phyloP scores from a whole-genome alignment of 2,797 vertebrate genomes.

The Acanthurus tractus region DNA sequence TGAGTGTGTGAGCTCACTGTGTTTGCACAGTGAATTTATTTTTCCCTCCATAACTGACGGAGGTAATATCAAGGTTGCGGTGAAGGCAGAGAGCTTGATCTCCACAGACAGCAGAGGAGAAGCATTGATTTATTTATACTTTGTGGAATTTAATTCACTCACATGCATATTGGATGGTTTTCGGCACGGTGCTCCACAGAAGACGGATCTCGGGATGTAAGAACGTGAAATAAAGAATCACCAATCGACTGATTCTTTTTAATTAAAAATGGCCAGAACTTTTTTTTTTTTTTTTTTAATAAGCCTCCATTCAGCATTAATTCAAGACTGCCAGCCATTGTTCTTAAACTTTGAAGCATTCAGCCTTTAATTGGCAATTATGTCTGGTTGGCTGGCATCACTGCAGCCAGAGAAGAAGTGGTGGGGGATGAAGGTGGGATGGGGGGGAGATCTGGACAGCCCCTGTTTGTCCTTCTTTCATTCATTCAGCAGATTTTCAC shows the following conservation, averaged over 20 bases:
- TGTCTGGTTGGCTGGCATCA: conserved; percentile 61
- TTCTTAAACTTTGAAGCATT: conserved; percentile 72
- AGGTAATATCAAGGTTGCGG: conserved; percentile 30
- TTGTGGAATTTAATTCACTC: conserved; percentile 48
- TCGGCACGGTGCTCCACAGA: conserved; percentile 3
- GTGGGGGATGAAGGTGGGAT: background rate
- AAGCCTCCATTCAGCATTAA: conserved; percentile 55
- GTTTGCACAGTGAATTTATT: conserved; percentile 53
- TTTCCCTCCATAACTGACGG: conserved; percentile 43
- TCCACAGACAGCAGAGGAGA: conserved; percentile 30
- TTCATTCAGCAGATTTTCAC: conserved; percentile 46
- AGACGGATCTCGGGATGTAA: conserved; percentile 5
- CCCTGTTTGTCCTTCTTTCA: conserved; percentile 41
- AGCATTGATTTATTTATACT: conserved; percentile 60
- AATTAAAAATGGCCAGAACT: conserved; percentile 41
- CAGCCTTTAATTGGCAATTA: conserved; percentile 73
- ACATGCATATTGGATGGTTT: conserved; percentile 40
- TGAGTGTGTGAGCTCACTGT: conserved; percentile 41
- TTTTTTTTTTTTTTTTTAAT: conserved; percentile 57
- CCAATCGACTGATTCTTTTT: conserved; percentile 3
- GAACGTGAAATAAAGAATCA: conserved; percentile 21
- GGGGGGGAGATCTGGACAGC: conserved; percentile 32
- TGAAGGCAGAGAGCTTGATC: conserved; percentile 27
- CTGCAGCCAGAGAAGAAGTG: conserved; percentile 38
- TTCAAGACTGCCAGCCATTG: conserved; percentile 62